Percentiles rank a stretch among this genome's conserved stretches.
Evolutionary conservation across 2,113 vertebrate species (phyloP).

Genomic region (Oceanodroma tethys): DNA sequence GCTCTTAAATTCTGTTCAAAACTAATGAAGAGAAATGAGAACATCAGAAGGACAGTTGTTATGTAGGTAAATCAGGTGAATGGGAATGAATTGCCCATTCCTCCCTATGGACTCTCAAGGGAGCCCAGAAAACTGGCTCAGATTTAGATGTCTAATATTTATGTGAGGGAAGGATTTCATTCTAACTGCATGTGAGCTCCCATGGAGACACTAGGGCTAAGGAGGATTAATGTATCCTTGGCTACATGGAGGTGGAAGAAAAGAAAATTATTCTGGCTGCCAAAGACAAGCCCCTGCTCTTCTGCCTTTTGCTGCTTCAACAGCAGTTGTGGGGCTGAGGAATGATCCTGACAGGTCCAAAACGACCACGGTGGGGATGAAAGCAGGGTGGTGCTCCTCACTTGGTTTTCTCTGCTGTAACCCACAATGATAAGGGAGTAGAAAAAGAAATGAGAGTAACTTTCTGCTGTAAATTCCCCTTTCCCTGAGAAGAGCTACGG

Average conservation of each 20-base stretch:
- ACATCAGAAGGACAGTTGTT: not conserved
- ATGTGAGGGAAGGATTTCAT: not conserved
- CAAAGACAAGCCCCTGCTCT: not conserved
- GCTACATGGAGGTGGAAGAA: not conserved
- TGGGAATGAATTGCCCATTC: not conserved
- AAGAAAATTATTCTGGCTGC: not conserved
- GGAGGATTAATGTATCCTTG: not conserved
- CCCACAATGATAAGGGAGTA: not conserved
- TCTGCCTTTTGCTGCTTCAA: not conserved
- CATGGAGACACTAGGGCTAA: not conserved
- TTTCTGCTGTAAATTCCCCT: not conserved
- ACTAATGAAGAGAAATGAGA: not conserved
- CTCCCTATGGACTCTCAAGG: not conserved
- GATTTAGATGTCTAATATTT: not conserved
- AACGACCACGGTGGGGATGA: fast-evolving
- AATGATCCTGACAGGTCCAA: fast-evolving
- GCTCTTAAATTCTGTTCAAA: not conserved
- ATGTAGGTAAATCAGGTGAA: not conserved
- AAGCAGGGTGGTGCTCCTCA: not conserved
- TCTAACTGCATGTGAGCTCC: not conserved
- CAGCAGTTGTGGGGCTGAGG: not conserved
- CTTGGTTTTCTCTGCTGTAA: not conserved
- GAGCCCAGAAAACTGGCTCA: not conserved
- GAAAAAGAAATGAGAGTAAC: not conserved
- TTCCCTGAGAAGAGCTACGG: not conserved